Evolutionary conservation across 2,797 vertebrate genomes (phyloP), one percentile per base, ranked within the genome.

Genomic region (Pipistrellus kuhlii): DNA sequence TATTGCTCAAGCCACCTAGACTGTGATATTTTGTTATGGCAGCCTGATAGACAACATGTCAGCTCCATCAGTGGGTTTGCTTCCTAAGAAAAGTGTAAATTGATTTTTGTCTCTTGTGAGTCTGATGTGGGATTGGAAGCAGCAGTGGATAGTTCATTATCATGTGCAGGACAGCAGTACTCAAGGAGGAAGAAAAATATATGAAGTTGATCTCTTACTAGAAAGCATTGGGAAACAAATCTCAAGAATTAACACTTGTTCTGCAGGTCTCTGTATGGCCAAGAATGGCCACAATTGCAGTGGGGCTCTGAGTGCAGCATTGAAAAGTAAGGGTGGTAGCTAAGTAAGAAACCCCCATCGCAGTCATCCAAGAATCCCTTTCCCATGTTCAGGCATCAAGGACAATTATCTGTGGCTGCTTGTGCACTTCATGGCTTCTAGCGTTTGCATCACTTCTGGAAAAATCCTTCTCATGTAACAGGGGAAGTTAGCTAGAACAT

Each of bases 51-150:
- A 82, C 27, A 73, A 18, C 71, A 32, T 4, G 0, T 57, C 92
- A 75, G 48, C 66, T 73, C 66, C n/a, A 5, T 66, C 73, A n/a
- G 38, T 18, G 69, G 82, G 25, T 14, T 71, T 87, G 51, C 51
- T 91, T 94, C 73, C 73, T 53, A 57, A 57, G 71, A 84, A 86
- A 88, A 66, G 69, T 72, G 21, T 78, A 88, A 88, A 94, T 80
- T 87, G 82, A 68, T 66, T 51, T 73, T 83, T 93, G 78, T 35
- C 4, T 73, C 35, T 13, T 48, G 23, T 23, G 44, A 59, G 59
- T 73, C 57, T 44, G 57, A 69, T 27, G 11, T 46, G 13, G 21
- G 13, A 6, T 2, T n/a, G 27, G 46, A 88, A 59, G 21, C 30
- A 48, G 80, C 32, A 48, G 30, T 44, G 48, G 53, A 53, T 15